Conservation (phyloP, 2,888 invertebrate genomes). For the Lasioglossum vierecki region DNA sequence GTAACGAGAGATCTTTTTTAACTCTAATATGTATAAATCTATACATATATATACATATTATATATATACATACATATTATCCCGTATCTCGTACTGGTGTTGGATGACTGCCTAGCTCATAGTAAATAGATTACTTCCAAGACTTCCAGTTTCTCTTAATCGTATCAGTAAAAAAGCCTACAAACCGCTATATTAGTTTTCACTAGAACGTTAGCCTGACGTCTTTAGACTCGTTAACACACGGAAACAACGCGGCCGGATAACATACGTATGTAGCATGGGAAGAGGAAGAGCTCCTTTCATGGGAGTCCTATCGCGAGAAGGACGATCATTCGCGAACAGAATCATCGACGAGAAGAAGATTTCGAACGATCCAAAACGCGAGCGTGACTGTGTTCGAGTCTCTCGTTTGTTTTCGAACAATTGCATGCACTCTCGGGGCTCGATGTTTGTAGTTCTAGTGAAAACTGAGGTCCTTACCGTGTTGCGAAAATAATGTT, state of each 20-base stretch:
- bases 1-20: constrained; percentile 66
- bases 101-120: constrained; percentile 83
- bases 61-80: constrained; percentile 58
- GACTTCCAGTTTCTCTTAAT: constrained; percentile 71
- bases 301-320: background rate
- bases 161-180: constrained; percentile 67
- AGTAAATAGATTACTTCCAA: constrained; percentile 76
- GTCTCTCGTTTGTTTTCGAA: background rate
- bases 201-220: constrained; percentile 75
- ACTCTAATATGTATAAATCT: constrained; percentile 58
- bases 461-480: constrained; percentile 74
- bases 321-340: background rate
- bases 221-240: constrained; percentile 59
- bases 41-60: constrained; percentile 50
- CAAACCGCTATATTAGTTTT: constrained; percentile 75
- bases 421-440: constrained; percentile 55
- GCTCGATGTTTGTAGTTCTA: constrained; percentile 72
- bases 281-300: constrained; percentile 12
- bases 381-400: background rate
- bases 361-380: background rate
- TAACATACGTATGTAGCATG: constrained; percentile 53
- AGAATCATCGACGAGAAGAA: background rate
- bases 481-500: constrained; percentile 41
- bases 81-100: constrained; percentile 79
- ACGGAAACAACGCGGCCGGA: constrained; percentile 14